phyloP scores from a whole-genome alignment of 2,797 vertebrate genomes.

The Columba guinea region DNA sequence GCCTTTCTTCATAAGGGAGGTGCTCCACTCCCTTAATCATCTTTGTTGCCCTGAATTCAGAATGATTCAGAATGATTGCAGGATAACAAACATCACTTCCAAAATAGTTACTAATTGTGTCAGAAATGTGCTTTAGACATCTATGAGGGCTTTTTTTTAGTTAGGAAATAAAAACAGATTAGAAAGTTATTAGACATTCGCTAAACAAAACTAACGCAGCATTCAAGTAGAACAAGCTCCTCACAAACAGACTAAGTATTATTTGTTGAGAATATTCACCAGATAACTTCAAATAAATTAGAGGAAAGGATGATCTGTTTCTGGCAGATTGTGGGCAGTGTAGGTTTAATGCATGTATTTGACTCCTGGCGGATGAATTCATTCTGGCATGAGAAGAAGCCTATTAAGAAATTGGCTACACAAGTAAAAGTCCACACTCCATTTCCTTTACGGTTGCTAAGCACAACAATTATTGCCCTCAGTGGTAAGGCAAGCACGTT shows the following conservation, averaged over 20 bases:
- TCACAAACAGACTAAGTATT: neutral
- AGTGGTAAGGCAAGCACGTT: conserved; percentile 29
- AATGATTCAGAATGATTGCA: neutral
- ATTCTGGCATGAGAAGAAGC: neutral
- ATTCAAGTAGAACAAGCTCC: neutral
- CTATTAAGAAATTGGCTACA: conserved; percentile 22
- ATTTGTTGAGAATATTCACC: neutral
- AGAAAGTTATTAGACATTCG: neutral
- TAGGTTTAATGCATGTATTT: neutral
- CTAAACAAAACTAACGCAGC: neutral
- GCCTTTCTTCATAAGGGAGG: too few species aligned
- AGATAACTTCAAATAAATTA: neutral
- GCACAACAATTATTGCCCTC: conserved; percentile 37
- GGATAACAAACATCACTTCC: neutral
- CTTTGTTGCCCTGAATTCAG: too few species aligned
- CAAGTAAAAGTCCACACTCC: conserved; percentile 6
- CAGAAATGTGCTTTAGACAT: neutral
- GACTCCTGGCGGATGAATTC: neutral
- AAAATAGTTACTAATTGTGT: neutral
- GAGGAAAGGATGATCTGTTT: neutral
- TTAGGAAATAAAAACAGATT: neutral
- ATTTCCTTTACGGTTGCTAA: conserved; percentile 53
- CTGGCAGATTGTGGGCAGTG: neutral
- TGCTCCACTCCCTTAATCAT: too few species aligned
- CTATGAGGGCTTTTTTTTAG: neutral